Base-by-base conservation (phyloP, 1,140 invertebrate genomes). In the Neomicropteryx cornuta region DNA sequence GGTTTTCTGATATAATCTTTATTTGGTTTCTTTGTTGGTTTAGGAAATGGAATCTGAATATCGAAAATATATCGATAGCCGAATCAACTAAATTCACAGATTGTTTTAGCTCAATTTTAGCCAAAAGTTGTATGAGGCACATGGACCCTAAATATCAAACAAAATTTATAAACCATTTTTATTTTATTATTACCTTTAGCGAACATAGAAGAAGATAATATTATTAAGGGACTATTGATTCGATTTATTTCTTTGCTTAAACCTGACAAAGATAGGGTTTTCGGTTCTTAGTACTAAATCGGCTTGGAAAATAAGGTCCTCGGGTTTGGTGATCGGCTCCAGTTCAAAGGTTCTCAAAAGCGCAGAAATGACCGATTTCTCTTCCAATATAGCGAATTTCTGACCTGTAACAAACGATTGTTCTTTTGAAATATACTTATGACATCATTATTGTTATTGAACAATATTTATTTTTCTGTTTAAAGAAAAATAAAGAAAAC, bases 331-430 rank as follows among this genome's bases (percentile, higher is more conserved):
- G 2, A 72, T 55, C 1, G 75, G 58, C 46, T 71, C 65, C 13
- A 80, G 47, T 43, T 62, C 63, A 49, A 73, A 89, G 39, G 73
- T 71, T 18, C 79, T 62, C 10, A 89, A 53, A n/a, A 88, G 56
- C 2, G 69, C 64, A 0, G 79, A 73, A 29, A 87, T 57, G 1
- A 83, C 58, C 0, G 74, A 69, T 55, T 87, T 87, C 51, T 77
- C 71, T 63, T 88, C 83, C 42, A 82, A 52, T 52, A 81, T 64
- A 4, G 83, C 85, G 56, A 87, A 87, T 56, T 79, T 83, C 53
- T 84, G 80, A 36, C 81, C 80, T 58, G 45, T 22, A 40, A 32
- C 14, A 33, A 11, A 18, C 10, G 22, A 16, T 33, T 41, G n/a
- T n/a, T n/a, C n/a, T n/a, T n/a, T n/a, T n/a, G n/a, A n/a, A n/a